Evolutionary conservation across 2,888 invertebrate species (phyloP).

Genomic region (Micoletzkya japonica): DNA sequence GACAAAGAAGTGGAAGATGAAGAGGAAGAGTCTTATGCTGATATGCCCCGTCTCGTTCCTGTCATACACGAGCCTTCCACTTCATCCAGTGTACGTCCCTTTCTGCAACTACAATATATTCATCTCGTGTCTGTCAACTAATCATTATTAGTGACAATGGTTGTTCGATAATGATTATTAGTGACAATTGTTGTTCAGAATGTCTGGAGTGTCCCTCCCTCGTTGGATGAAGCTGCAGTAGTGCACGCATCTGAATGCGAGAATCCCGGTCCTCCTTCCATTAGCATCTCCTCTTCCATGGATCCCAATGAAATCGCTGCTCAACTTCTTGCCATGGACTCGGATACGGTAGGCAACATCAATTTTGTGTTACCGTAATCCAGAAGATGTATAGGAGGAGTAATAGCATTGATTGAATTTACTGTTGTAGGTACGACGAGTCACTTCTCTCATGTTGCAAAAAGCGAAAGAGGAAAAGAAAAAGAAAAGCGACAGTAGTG

Average conservation of each 20-base stretch:
- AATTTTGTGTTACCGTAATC: too few species aligned
- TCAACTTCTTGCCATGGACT: conserved; percentile 3
- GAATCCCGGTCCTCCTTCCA: conserved; percentile 6
- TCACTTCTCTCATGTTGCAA: conserved; percentile 2
- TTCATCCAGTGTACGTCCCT: neutral
- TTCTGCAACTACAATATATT: neutral
- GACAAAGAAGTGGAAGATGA: neutral
- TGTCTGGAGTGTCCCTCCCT: neutral
- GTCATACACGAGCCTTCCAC: neutral
- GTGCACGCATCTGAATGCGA: conserved; percentile 8
- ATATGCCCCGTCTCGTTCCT: conserved; percentile 13
- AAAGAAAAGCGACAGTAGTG: neutral
- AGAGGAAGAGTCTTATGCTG: conserved; percentile 1
- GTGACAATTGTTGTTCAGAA: neutral
- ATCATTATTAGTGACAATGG: too few species aligned
- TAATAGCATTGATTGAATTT: neutral
- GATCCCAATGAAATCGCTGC: conserved; percentile 16
- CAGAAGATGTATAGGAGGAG: too few species aligned
- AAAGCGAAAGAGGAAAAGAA: neutral
- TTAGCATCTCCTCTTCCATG: conserved; percentile 4
- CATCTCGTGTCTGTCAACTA: too few species aligned
- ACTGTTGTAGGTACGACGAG: neutral
- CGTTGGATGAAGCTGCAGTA: neutral
- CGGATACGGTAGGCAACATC: neutral
- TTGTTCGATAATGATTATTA: neutral